Conservation (phyloP, 2,888 invertebrate genomes). For the Drosophila acutilabella region DNA sequence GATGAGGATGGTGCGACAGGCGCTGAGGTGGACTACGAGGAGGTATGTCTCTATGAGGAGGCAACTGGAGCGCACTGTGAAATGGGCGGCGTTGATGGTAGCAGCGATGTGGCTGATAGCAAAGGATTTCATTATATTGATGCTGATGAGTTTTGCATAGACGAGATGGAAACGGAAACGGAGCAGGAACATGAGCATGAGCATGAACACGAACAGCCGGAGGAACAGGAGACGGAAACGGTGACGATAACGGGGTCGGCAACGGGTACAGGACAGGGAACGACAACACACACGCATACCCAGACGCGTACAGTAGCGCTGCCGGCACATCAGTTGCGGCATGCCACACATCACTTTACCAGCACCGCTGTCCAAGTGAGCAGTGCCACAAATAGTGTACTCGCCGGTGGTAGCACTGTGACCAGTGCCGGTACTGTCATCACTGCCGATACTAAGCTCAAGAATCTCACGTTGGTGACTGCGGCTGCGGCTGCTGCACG, state of each 20-base stretch:
- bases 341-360: conserved; percentile 33
- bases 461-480: conserved; percentile 76
- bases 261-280: conserved; percentile 12
- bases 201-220: conserved; percentile 29
- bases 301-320: conserved; percentile 17
- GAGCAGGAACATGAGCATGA: conserved; percentile 45
- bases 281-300: conserved; percentile 7
- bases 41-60: conserved; percentile 83
- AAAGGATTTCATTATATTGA: conserved; percentile 79
- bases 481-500: conserved; percentile 16
- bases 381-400: conserved; percentile 52
- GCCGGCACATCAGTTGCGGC: conserved; percentile 38
- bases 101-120: conserved; percentile 73
- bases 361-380: conserved; percentile 8
- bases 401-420: conserved; percentile 37
- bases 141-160: conserved; percentile 80
- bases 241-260: conserved; percentile 15
- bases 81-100: conserved; percentile 75
- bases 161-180: conserved; percentile 57
- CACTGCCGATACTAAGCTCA: conserved; percentile 68
- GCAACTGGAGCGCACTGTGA: conserved; percentile 76
- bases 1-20: conserved; percentile 79
- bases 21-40: conserved; percentile 78
- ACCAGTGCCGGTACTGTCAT: conserved; percentile 33
- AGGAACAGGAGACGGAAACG: conserved; percentile 24